Conservation (phyloP, 2,797 vertebrate genomes). For the Pagetopsis macropterus region DNA sequence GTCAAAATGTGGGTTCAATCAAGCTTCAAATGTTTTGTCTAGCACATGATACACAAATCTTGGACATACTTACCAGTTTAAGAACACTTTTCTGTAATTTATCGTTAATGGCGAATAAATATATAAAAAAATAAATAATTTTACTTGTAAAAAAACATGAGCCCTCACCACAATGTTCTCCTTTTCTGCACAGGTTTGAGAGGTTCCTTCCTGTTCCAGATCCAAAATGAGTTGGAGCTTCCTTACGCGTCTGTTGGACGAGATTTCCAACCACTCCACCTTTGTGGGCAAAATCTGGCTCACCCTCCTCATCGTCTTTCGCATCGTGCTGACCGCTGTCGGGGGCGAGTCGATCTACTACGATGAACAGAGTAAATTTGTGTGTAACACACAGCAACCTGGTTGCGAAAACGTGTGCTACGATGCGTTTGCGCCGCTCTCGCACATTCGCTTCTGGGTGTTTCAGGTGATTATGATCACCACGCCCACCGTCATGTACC, state of each 20-base stretch:
- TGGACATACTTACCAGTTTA: neutral
- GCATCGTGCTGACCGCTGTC: slow-evolving; percentile 91
- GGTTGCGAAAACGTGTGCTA: slow-evolving; percentile 96
- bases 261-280: slow-evolving; percentile 95
- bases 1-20: no score
- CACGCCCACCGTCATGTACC: slow-evolving; percentile 90
- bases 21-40: no score
- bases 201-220: slow-evolving; percentile 8
- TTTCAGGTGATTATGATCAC: slow-evolving; percentile 93
- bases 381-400: slow-evolving; percentile 91
- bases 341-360: slow-evolving; percentile 95
- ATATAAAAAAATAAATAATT: neutral
- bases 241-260: slow-evolving; percentile 90
- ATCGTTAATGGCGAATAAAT: neutral
- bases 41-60: no score
- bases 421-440: slow-evolving; percentile 90
- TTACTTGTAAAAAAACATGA: neutral
- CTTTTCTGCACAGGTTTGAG: slow-evolving; percentile 60
- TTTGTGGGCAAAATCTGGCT: slow-evolving; percentile 95
- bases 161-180: neutral
- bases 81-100: neutral
- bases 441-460: slow-evolving; percentile 93
- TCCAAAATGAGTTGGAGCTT: slow-evolving; percentile 94
- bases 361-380: slow-evolving; percentile 94
- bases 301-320: slow-evolving; percentile 90